These are phyloP conservation scores for Nudaria mundana DNA, from an alignment of 2,888 invertebrate species.

Conservation along the genomic window DNA sequence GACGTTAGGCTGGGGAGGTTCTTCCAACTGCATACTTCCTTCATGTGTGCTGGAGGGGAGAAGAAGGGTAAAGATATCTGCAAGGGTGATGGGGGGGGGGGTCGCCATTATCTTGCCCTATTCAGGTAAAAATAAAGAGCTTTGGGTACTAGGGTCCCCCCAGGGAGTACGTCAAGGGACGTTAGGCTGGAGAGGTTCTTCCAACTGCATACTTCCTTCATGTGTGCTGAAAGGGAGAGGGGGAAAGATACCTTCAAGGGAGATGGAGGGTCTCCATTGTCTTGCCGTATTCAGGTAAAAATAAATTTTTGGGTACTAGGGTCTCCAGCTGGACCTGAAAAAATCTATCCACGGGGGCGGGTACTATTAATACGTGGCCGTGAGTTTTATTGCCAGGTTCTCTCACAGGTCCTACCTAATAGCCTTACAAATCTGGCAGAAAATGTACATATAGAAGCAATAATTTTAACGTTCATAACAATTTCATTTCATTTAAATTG, in stretches of 20 bases:
- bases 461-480: too few species aligned
- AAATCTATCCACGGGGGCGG: too few species aligned
- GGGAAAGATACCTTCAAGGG: conserved; percentile 88
- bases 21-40: conserved; percentile 85
- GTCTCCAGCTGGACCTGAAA: too few species aligned
- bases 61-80: conserved; percentile 87
- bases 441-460: too few species aligned
- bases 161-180: too few species aligned
- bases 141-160: too few species aligned
- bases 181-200: conserved; percentile 86
- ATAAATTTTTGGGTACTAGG: too few species aligned
- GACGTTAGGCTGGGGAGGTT: conserved; percentile 85
- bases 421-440: too few species aligned
- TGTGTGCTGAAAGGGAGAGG: conserved; percentile 89
- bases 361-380: too few species aligned
- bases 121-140: conserved; percentile 71
- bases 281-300: conserved; percentile 83
- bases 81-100: conserved; percentile 90
- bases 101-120: conserved; percentile 88
- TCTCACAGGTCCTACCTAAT: too few species aligned
- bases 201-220: conserved; percentile 84
- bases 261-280: conserved; percentile 90
- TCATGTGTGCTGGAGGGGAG: conserved; percentile 91
- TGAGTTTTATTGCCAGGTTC: too few species aligned
- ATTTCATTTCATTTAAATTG: too few species aligned